These are phyloP conservation scores for Pherbina coryleti DNA, from an alignment of 2,888 invertebrate genomes.

Conservation along the genomic window DNA sequence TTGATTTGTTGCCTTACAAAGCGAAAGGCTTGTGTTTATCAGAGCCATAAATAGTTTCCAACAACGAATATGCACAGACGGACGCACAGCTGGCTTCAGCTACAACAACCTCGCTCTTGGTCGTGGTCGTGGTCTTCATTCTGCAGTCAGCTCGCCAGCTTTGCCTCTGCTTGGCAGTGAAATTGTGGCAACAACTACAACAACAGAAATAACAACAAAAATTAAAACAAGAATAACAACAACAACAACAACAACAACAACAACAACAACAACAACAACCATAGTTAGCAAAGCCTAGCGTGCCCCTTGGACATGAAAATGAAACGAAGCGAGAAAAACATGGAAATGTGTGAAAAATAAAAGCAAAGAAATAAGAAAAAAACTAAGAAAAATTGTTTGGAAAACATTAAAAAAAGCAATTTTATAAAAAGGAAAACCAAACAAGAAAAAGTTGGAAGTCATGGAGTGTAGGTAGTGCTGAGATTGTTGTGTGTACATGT, in stretches of 20 bases:
- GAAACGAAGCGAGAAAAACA: conserved; percentile 29
- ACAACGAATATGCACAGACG: neutral
- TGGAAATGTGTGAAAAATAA: neutral
- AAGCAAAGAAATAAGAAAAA: conserved; percentile 4
- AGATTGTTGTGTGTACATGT: conserved; percentile 46
- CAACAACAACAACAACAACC: neutral
- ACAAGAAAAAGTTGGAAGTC: neutral
- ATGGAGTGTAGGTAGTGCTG: conserved; percentile 38
- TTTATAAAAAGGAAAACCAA: neutral
- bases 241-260: neutral
- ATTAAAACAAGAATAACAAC: neutral
- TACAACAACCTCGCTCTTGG: conserved; percentile 26
- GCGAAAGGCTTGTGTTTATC: conserved; percentile 9
- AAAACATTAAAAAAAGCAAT: neutral
- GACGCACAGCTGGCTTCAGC: neutral
- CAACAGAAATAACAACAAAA: neutral
- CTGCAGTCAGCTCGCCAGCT: neutral
- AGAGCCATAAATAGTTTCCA: conserved; percentile 28
- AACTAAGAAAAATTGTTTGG: neutral
- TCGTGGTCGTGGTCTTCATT: conserved; percentile 6
- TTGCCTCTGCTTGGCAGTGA: conserved; percentile 33
- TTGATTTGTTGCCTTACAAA: neutral
- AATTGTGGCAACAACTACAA: conserved; percentile 26
- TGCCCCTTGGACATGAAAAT: conserved; percentile 23
- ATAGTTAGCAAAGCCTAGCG: neutral